Percentiles rank a stretch among this genome's conserved stretches.
These are phyloP conservation scores for Diorhabda sublineata DNA, from an alignment of 1,140 invertebrate genomes.

Conservation along the genomic window DNA sequence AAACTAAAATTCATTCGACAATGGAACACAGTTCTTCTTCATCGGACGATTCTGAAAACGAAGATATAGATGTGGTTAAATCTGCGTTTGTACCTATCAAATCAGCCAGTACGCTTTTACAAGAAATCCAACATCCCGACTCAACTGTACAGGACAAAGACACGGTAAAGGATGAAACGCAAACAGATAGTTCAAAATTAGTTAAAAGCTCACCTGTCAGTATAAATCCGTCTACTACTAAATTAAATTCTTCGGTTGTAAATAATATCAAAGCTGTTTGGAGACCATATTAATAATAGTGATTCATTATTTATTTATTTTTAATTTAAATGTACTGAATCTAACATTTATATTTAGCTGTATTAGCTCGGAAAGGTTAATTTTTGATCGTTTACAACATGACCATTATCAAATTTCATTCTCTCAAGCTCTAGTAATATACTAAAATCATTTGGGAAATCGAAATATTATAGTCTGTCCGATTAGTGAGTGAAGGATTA, in stretches of 20 bases:
- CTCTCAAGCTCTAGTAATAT: too few species aligned
- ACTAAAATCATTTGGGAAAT: too few species aligned
- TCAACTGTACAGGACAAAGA: conserved; percentile 55
- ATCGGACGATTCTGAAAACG: conserved; percentile 56
- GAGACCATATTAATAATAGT: conserved; percentile 60
- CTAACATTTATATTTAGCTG: too few species aligned
- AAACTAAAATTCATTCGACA: conserved; percentile 55
- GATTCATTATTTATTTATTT: too few species aligned
- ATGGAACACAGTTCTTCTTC: conserved; percentile 55
- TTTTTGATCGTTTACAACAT: too few species aligned
- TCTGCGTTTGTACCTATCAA: conserved; percentile 65
- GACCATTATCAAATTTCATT: too few species aligned
- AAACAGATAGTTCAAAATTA: conserved; percentile 55
- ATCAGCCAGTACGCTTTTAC: conserved; percentile 47
- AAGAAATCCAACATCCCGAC: conserved; percentile 53
- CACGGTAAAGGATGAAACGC: conserved; percentile 54
- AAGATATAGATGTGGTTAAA: conserved; percentile 69
- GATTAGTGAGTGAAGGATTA: too few species aligned
- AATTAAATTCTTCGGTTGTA: conserved; percentile 52
- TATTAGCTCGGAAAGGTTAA: too few species aligned
- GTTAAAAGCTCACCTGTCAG: conserved; percentile 47
- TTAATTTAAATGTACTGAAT: too few species aligned
- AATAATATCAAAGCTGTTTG: conserved; percentile 64
- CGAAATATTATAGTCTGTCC: too few species aligned
- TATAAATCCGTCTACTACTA: conserved; percentile 54